phyloP scores from a whole-genome alignment of 2,888 invertebrate genomes.

The Electrophaes corylata region DNA sequence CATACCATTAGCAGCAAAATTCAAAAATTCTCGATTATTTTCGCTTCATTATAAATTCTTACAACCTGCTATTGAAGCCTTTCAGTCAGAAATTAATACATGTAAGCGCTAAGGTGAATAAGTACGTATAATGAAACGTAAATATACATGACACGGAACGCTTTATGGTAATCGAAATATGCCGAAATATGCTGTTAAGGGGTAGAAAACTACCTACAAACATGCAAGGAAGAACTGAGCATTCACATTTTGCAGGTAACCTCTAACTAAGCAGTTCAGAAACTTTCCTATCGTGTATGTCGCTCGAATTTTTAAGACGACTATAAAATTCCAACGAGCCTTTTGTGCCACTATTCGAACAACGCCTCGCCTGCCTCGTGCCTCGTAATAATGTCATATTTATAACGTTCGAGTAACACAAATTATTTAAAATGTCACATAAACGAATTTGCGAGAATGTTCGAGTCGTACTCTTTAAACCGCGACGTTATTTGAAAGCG shows the following conservation, averaged over 20 bases:
- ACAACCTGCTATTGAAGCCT: constrained; percentile 34
- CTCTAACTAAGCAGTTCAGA: constrained; percentile 69
- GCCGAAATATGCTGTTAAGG: constrained; percentile 83
- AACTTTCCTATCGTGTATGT: constrained; percentile 73
- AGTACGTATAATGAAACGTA: constrained; percentile 66
- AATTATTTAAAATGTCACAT: constrained; percentile 59
- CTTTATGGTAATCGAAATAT: constrained; percentile 85
- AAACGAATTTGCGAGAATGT: constrained; percentile 60
- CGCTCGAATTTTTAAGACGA: constrained; percentile 68
- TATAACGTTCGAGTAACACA: constrained; percentile 60
- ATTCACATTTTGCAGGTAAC: constrained; percentile 76
- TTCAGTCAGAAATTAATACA: constrained; percentile 67
- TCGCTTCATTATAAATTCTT: constrained; percentile 28
- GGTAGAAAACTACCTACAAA: constrained; percentile 78
- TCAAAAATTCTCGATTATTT: constrained; percentile 44
- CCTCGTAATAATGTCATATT: constrained; percentile 69
- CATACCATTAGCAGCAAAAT: constrained; percentile 64
- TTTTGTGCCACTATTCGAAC: constrained; percentile 67
- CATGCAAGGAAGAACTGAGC: constrained; percentile 82
- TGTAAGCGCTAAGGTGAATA: constrained; percentile 55
- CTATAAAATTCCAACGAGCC: constrained; percentile 72
- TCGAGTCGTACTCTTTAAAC: constrained; percentile 53
- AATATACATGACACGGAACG: constrained; percentile 80
- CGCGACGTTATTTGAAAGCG: constrained; percentile 44
- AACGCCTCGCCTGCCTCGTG: constrained; percentile 54